These are phyloP conservation scores for Cardiocondyla obscurior DNA, from an alignment of 1,140 invertebrate species.

Conservation along the genomic window DNA sequence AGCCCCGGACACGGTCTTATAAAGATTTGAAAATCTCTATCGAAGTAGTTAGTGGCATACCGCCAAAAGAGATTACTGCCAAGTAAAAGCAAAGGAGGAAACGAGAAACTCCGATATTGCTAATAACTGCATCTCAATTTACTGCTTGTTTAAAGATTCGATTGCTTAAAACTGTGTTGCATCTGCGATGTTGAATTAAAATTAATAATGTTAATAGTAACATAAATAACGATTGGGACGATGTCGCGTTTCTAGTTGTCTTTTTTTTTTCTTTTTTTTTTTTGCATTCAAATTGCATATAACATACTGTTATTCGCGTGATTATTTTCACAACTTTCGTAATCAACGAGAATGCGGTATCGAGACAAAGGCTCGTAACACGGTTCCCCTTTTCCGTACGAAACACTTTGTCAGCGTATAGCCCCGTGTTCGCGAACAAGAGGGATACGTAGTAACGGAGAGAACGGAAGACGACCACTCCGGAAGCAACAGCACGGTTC, in stretches of 20 bases:
- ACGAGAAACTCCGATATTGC: conserved; percentile 6
- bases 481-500: conserved; percentile 58
- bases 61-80: conserved; percentile 46
- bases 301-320: not conserved
- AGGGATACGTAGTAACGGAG: not conserved
- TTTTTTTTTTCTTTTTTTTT: not conserved
- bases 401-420: conserved; percentile 12
- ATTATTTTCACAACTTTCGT: conserved; percentile 8
- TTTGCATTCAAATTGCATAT: not conserved
- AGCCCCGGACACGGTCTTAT: conserved; percentile 3
- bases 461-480: conserved; percentile 58
- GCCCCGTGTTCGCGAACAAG: conserved; percentile 50
- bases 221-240: not conserved
- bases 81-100: conserved; percentile 38
- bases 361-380: conserved; percentile 53
- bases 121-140: conserved; percentile 36
- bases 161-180: not conserved
- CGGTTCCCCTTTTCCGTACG: conserved; percentile 36
- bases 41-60: conserved; percentile 38
- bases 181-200: not conserved
- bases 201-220: not conserved
- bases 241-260: not conserved
- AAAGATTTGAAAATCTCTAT: conserved; percentile 45
- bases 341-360: conserved; percentile 10
- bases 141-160: not conserved